Evolutionary conservation across 2,797 vertebrate species (phyloP).

Genomic region (Coregonus ussuriensis): DNA sequence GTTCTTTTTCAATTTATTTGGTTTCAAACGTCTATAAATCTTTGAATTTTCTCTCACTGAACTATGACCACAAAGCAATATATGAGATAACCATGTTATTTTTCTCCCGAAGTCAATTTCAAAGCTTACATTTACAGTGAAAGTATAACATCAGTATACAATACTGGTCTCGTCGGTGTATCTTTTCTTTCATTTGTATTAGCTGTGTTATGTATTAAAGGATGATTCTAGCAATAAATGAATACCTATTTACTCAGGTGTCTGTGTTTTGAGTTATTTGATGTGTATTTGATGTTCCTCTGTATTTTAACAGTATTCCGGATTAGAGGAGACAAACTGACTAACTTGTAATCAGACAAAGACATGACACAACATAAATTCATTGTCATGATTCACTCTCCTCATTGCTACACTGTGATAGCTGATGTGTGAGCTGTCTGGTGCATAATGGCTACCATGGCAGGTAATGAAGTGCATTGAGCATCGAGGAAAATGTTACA

Average conservation of each 20-base stretch:
- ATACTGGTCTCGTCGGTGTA: conserved; percentile 30
- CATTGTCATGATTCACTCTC: background rate
- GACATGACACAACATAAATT: background rate
- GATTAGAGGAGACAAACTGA: background rate
- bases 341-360: background rate
- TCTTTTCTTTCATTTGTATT: conserved; percentile 45
- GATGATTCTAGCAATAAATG: conserved; percentile 67
- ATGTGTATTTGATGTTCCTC: background rate
- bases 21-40: conserved; percentile 55
- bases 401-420: background rate
- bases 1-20: conserved; percentile 61
- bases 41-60: conserved; percentile 27
- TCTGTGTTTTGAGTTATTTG: background rate
- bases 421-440: background rate
- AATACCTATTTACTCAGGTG: conserved; percentile 41
- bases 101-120: conserved; percentile 30
- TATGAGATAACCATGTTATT: conserved; percentile 45
- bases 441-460: background rate
- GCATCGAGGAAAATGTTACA: no score
- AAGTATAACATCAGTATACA: conserved; percentile 9
- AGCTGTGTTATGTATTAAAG: conserved; percentile 51
- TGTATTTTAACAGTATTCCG: background rate
- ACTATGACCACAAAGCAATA: conserved; percentile 53
- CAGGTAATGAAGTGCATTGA: no score
- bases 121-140: conserved; percentile 29